Evolutionary conservation across 2,113 vertebrate genomes (phyloP), one percentile per base, ranked within the genome.

Genomic region (Crocuta crocuta): DNA sequence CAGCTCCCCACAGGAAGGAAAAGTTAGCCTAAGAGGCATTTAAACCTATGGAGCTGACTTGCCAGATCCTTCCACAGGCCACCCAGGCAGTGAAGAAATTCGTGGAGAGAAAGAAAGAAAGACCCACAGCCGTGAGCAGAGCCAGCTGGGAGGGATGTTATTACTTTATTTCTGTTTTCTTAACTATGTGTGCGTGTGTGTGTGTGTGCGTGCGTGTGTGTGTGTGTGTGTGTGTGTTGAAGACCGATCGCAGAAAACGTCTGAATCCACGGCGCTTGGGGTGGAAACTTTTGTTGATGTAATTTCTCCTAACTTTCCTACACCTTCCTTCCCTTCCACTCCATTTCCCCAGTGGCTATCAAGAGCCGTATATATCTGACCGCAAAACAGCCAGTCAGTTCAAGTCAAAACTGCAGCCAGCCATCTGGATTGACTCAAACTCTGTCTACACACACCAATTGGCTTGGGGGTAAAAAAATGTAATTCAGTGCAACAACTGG

Each of bases 401-500:
- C 97, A 97, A 98, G 97, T 98, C 92, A 96, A 96, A 98, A 98
- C 98, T 97, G 98, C 97, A 98, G 98, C 97, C 98, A 97, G 98
- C 98, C 98, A 98, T 98, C 98, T 98, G 98, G 97, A 98, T 97
- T 98, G 97, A 98, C 98, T 98, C 98, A 98, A 98, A 97, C 95
- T 97, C 98, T 98, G 98, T 98, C 98, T 98, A 98, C 97, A 98
- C 97, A 98, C 97, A 98, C 98, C 98, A 98, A 97, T 97, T 98
- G 98, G 97, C 97, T 98, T 97, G 98, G 97, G 98, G 98, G 97
- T 97, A 98, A 98, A 98, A 98, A 98, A 98, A 98, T 98, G 98
- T 97, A 98, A 98, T 98, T 98, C 98, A 98, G 95, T 96, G 98
- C 97, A 98, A 98, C 98, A 98, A 98, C 98, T 98, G 98, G 98